These are phyloP conservation scores for Orientallactaga sibirica DNA, from an alignment of 2,797 vertebrate species.

Conservation along the genomic window DNA sequence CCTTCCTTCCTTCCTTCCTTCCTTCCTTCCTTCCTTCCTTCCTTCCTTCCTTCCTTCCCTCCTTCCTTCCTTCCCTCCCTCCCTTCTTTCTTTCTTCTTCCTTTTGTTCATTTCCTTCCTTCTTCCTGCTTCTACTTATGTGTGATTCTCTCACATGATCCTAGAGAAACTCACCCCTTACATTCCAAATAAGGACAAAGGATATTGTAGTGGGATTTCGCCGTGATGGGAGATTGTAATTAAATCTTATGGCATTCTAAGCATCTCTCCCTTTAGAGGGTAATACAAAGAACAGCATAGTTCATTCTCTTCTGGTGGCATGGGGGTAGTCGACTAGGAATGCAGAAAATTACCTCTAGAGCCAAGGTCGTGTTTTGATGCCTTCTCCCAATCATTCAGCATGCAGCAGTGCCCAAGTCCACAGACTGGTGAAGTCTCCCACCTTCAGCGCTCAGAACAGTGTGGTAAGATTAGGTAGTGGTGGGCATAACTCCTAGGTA, in stretches of 20 bases:
- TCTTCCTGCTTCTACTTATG: background rate
- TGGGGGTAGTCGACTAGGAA: background rate
- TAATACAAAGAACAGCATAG: background rate
- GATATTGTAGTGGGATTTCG: slow-evolving; percentile 13
- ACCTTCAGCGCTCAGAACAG: background rate
- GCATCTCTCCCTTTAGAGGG: background rate
- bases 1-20: background rate
- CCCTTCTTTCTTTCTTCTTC: background rate
- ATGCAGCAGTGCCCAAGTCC: background rate
- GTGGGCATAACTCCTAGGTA: background rate
- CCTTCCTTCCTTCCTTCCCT: background rate
- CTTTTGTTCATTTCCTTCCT: background rate
- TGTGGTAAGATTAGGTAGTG: no score
- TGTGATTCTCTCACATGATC: slow-evolving; percentile 27
- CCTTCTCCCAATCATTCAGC: background rate
- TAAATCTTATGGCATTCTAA: background rate
- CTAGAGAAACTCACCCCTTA: slow-evolving; percentile 14
- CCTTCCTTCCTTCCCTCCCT: background rate
- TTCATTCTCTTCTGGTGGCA: background rate
- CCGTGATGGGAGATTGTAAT: background rate
- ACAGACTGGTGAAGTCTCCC: background rate
- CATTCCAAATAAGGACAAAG: slow-evolving; percentile 27
- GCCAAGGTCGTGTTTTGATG: background rate
- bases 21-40: background rate
- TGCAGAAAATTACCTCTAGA: background rate